A percentile compares a stretch with the other conserved stretches of the same genome.
Evolutionary conservation across 2,888 invertebrate species (phyloP).

Genomic region (Flexamia atlantica): DNA sequence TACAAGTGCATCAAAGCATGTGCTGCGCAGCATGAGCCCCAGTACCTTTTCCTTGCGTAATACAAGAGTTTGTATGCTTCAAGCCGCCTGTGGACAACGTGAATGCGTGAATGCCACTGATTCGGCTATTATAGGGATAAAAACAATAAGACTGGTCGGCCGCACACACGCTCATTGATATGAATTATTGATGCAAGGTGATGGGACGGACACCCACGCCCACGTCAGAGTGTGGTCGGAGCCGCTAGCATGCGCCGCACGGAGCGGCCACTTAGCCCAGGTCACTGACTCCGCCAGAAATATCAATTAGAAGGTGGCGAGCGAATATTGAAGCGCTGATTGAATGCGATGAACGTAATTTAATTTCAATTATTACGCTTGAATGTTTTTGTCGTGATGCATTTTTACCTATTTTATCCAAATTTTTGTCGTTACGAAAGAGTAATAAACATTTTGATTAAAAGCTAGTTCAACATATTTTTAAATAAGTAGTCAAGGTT

Average conservation of each 20-base stretch:
- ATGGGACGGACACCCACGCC: not conserved
- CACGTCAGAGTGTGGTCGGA: not conserved
- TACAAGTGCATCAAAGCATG: not conserved
- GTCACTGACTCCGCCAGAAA: not conserved
- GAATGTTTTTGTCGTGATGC: too few relatives aligned
- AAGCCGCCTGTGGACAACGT: not conserved
- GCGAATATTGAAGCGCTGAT: too few relatives aligned
- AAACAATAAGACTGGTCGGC: not conserved
- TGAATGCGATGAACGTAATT: too few relatives aligned
- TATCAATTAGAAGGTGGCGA: not conserved
- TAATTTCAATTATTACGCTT: too few relatives aligned
- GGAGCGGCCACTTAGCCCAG: not conserved
- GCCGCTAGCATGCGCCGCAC: not conserved
- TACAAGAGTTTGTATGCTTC: not conserved
- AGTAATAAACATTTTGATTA: too few relatives aligned
- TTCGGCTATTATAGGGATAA: not conserved
- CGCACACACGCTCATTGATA: not conserved
- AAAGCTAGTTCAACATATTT: too few relatives aligned
- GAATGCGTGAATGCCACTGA: not conserved
- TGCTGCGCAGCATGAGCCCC: not conserved
- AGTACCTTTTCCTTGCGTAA: not conserved
- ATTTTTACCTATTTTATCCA: too few relatives aligned
- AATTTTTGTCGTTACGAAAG: too few relatives aligned
- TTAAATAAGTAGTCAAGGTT: too few relatives aligned
- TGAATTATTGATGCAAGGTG: slow-evolving; percentile 20